These are phyloP conservation scores for Acronicta psi DNA, from an alignment of 2,888 invertebrate species.

Conservation along the genomic window DNA sequence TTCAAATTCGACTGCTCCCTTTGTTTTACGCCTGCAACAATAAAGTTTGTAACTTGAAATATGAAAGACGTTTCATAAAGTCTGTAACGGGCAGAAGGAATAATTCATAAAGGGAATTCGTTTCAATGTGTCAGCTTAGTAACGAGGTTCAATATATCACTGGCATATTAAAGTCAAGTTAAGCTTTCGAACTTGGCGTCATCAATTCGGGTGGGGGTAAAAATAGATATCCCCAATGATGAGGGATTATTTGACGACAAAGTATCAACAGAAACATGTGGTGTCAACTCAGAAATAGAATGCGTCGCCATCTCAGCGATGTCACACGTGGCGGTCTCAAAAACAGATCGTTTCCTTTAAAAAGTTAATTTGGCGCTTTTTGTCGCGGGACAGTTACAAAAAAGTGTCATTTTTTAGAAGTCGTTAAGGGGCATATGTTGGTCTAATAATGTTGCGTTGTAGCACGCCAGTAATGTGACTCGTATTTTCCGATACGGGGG, in stretches of 20 bases:
- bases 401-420: constrained; percentile 81
- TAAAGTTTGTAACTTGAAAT: constrained; percentile 59
- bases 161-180: constrained; percentile 80
- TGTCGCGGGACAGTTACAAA: constrained; percentile 75
- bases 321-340: constrained; percentile 86
- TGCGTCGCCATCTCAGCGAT: constrained; percentile 70
- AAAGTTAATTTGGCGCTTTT: constrained; percentile 88
- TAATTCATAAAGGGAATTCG: constrained; percentile 72
- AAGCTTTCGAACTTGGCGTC: constrained; percentile 75
- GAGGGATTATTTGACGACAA: constrained; percentile 85
- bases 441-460: constrained; percentile 79
- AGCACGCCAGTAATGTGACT: constrained; percentile 82
- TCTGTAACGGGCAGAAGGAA: constrained; percentile 51
- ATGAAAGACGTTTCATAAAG: constrained; percentile 57
- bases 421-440: constrained; percentile 82
- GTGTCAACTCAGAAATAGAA: constrained; percentile 79
- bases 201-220: constrained; percentile 77
- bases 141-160: constrained; percentile 78
- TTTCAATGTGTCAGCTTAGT: constrained; percentile 71
- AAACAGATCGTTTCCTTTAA: constrained; percentile 89
- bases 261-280: constrained; percentile 85
- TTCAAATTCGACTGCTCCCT: constrained; percentile 62
- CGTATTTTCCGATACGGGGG: constrained; percentile 76
- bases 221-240: constrained; percentile 83
- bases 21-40: constrained; percentile 56